These are phyloP conservation scores for Microplitis manilae DNA, from an alignment of 2,888 invertebrate genomes.

Conservation along the genomic window DNA sequence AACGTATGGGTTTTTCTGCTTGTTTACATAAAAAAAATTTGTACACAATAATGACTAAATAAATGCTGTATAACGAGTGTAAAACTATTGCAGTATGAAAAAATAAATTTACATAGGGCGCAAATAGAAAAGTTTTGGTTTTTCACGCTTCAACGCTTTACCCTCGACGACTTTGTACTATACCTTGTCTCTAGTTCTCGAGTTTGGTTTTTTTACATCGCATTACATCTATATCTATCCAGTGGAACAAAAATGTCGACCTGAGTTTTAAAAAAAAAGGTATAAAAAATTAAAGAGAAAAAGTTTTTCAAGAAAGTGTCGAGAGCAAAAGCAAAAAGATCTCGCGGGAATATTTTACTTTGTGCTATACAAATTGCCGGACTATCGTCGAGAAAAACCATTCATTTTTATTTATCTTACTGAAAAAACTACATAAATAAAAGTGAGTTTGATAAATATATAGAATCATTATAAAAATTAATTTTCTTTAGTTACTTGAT, in stretches of 20 bases:
- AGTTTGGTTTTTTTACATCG: not conserved
- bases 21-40: not conserved
- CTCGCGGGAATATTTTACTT: not conserved
- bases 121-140: not conserved
- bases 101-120: not conserved
- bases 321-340: not conserved
- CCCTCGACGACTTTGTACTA: not conserved
- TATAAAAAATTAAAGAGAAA: not conserved
- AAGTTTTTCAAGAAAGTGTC: not conserved
- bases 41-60: not conserved
- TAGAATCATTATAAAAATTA: no score
- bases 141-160: not conserved
- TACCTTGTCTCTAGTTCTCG: not conserved
- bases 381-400: not conserved
- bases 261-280: not conserved
- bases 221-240: conserved; percentile 1
- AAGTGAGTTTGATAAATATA: not conserved
- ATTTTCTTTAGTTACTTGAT: no score
- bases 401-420: not conserved
- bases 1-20: not conserved
- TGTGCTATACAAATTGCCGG: not conserved
- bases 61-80: not conserved
- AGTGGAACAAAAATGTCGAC: not conserved
- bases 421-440: not conserved
- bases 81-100: not conserved